Base-by-base conservation (phyloP, 2,888 invertebrate genomes). In the Cryptus viduatorius region DNA sequence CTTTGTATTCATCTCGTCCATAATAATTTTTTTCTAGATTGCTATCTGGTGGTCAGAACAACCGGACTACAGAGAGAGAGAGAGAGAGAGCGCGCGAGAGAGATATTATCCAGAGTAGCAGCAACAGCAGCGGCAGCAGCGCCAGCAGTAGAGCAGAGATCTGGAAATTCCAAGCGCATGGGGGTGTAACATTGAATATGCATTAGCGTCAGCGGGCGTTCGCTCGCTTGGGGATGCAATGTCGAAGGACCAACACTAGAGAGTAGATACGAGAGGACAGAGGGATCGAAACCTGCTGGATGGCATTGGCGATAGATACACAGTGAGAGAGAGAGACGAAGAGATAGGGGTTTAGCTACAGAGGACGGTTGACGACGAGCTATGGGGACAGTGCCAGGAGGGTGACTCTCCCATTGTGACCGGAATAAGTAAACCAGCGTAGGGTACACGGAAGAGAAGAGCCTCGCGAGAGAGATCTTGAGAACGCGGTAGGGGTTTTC, bases 161-260 rank as follows among this genome's bases (percentile, higher is more conserved):
- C 64, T 76, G 83, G 69, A 85, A 86, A 85, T 85, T 82, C 82
- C 68, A 50, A 59, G 69, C 83, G 75, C 79, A 83, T 68, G 84
- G 80, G 88, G 86, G 87, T 87, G 88, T 89, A 89, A 89, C 90
- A 90, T 91, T 92, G 92, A 92, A 92, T 92, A 92, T 92, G 92
- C 92, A 92, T 92, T 90, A 91, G 91, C 88, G 90, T 90, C 89
- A 89, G 88, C 67, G 75, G 53, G 76, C 71, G 68, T 8, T 37
- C 68, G 78, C 31, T 88, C 88, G 89, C 87, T 84, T 87, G 86
- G 88, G 87, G 88, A 87, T 88, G 88, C 88, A 87, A 83, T 75
- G 79, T 59, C 69, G 83, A 76, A 75, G 73, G 77, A 82, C 68
- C 61, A 77, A 72, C 77, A 16, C 64, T 50, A 68, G 82, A 42